phyloP scores from a whole-genome alignment of 2,113 vertebrate genomes.

The Turdus rufiventris region DNA sequence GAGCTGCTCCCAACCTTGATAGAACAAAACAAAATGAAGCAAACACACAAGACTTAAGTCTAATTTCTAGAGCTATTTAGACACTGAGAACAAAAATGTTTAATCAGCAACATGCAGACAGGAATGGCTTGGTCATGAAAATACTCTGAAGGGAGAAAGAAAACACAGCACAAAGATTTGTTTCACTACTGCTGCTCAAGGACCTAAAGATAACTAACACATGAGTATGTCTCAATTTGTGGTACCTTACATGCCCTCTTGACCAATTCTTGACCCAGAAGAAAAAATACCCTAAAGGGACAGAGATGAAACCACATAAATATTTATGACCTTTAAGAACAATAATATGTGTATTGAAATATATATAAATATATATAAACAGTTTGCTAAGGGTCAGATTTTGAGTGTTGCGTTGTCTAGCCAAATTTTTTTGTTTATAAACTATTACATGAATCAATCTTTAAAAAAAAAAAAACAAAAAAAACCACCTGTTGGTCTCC shows the following conservation, averaged over 20 bases:
- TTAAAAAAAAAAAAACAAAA: not conserved
- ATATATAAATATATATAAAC: not conserved
- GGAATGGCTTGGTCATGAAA: not conserved
- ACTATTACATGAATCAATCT: not conserved
- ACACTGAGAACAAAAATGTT: not conserved
- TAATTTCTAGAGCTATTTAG: conserved; percentile 7
- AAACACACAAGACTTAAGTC: conserved; percentile 8
- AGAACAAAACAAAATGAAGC: not conserved
- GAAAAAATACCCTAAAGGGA: not conserved
- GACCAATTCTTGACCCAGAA: not conserved
- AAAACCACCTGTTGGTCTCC: not conserved
- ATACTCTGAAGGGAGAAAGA: not conserved
- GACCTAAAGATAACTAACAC: not conserved
- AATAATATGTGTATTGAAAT: not conserved
- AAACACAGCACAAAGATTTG: not conserved
- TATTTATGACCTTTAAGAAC: not conserved
- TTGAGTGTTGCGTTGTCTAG: not conserved
- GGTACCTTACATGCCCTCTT: not conserved
- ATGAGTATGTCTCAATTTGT: not conserved
- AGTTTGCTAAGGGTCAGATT: not conserved
- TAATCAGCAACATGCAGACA: conserved; percentile 27
- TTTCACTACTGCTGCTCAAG: not conserved
- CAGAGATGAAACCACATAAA: not conserved
- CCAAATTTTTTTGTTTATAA: not conserved
- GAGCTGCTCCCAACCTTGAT: not conserved